Conservation (phyloP, 1,140 invertebrate species). For the Drosophila bifasciata region DNA sequence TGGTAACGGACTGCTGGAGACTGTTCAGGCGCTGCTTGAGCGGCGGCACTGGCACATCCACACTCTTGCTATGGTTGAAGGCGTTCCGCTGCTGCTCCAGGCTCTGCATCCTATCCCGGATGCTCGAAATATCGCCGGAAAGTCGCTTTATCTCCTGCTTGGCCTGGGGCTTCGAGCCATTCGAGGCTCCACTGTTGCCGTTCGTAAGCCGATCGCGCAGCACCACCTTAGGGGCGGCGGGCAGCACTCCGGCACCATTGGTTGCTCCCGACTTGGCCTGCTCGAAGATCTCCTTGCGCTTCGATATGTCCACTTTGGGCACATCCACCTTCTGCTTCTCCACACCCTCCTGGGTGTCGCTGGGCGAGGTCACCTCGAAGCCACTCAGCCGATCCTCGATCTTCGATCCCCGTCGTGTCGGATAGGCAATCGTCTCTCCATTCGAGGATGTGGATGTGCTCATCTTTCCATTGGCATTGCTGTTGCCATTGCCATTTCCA, state of each 20-base stretch:
- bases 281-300: conserved; percentile 93
- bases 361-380: conserved; percentile 81
- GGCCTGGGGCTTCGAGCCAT: conserved; percentile 75
- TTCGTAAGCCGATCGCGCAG: conserved; percentile 65
- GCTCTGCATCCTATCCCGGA: conserved; percentile 87
- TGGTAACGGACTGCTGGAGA: conserved; percentile 78
- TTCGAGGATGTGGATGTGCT: conserved; percentile 16
- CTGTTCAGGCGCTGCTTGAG: conserved; percentile 81
- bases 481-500: conserved; percentile 43
- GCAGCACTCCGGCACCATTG: conserved; percentile 22
- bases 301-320: conserved; percentile 92
- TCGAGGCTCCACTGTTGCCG: conserved; percentile 57
- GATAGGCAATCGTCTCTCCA: conserved; percentile 66
- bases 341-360: conserved; percentile 80
- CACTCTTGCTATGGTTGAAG: conserved; percentile 83
- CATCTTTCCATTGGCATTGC: conserved; percentile 18
- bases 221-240: conserved; percentile 57
- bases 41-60: conserved; percentile 79
- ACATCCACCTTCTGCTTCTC: conserved; percentile 86
- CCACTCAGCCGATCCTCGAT: conserved; percentile 80
- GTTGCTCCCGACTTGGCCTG: conserved; percentile 84
- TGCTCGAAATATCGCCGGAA: conserved; percentile 87
- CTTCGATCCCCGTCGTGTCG: conserved; percentile 73
- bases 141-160: conserved; percentile 85
- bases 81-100: conserved; percentile 87